These are phyloP conservation scores for Taenaris catops DNA, from an alignment of 2,888 invertebrate genomes.

Conservation along the genomic window DNA sequence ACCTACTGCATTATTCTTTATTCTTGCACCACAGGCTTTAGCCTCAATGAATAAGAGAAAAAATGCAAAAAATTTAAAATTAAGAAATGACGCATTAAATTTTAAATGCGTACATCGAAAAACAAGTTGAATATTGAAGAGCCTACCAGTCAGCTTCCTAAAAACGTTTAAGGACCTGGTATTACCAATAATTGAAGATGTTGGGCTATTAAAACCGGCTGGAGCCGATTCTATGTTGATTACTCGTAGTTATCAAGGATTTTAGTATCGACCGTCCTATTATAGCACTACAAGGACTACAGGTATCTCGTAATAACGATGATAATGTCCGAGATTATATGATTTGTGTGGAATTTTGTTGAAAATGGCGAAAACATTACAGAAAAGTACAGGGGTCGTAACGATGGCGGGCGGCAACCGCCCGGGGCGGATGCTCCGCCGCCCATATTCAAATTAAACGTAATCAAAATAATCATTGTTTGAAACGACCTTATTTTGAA, in stretches of 20 bases:
- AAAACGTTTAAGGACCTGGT: slow-evolving; percentile 69
- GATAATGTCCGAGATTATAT: slow-evolving; percentile 76
- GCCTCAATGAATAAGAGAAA: no score
- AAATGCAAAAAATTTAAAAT: no score
- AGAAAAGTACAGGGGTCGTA: slow-evolving; percentile 76
- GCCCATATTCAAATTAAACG: slow-evolving; percentile 77
- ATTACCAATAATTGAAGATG: slow-evolving; percentile 76
- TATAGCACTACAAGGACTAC: slow-evolving; percentile 63
- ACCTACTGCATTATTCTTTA: no score
- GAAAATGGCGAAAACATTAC: slow-evolving; percentile 80
- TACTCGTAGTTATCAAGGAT: slow-evolving; percentile 76
- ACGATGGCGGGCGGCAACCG: slow-evolving; percentile 54
- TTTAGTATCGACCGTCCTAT: slow-evolving; percentile 65
- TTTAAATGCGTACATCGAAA: no score
- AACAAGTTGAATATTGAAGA: slow-evolving; percentile 2
- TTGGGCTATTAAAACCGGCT: slow-evolving; percentile 61
- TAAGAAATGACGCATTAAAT: no score
- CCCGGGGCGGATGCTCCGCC: slow-evolving; percentile 54
- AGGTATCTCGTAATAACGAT: slow-evolving; percentile 72
- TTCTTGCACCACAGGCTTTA: no score
- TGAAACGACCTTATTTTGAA: slow-evolving; percentile 39
- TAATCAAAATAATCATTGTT: slow-evolving; percentile 78
- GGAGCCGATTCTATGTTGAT: slow-evolving; percentile 72
- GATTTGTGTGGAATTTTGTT: slow-evolving; percentile 79
- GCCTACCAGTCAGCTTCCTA: slow-evolving; percentile 64